Evolutionary conservation across 2,888 invertebrate species (phyloP).

Genomic region (Hemaris fuciformis): DNA sequence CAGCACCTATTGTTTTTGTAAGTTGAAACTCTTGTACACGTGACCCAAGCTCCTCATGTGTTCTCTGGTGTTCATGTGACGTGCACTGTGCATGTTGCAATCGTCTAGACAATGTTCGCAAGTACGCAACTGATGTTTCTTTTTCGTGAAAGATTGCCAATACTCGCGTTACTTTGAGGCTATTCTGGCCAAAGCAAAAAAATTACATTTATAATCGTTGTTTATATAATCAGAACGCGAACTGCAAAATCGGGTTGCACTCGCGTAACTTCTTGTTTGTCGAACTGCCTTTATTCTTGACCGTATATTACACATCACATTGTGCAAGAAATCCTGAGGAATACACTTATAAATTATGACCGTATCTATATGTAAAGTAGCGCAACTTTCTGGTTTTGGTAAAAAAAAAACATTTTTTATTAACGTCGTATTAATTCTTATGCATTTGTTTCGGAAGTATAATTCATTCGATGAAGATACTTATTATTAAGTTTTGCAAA

Average conservation of each 20-base stretch:
- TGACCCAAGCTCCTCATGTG: not conserved
- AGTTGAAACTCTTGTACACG: not conserved
- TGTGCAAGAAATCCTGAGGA: not conserved
- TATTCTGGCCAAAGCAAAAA: not conserved
- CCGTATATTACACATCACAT: not conserved
- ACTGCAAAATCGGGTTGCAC: slow-evolving; percentile 3
- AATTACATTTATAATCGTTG: slow-evolving; percentile 1
- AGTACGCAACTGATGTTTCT: not conserved
- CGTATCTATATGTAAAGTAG: not conserved
- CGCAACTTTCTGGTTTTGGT: not conserved
- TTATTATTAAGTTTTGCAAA: too few relatives aligned
- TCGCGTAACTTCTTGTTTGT: slow-evolving; percentile 1
- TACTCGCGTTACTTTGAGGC: not conserved
- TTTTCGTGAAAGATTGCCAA: not conserved
- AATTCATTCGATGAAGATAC: not conserved
- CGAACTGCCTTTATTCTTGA: not conserved
- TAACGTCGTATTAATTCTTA: not conserved
- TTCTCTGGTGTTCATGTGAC: not conserved
- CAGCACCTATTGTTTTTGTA: not conserved
- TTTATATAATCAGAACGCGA: slow-evolving; percentile 13
- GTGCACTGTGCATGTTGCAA: not conserved
- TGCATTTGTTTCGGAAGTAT: not conserved
- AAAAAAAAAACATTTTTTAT: not conserved
- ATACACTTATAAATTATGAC: not conserved
- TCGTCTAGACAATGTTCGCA: not conserved